Percentiles rank a stretch among this genome's conserved stretches.
These are phyloP conservation scores for Onchidella celtica DNA, from an alignment of 2,888 invertebrate genomes.

Conservation along the genomic window DNA sequence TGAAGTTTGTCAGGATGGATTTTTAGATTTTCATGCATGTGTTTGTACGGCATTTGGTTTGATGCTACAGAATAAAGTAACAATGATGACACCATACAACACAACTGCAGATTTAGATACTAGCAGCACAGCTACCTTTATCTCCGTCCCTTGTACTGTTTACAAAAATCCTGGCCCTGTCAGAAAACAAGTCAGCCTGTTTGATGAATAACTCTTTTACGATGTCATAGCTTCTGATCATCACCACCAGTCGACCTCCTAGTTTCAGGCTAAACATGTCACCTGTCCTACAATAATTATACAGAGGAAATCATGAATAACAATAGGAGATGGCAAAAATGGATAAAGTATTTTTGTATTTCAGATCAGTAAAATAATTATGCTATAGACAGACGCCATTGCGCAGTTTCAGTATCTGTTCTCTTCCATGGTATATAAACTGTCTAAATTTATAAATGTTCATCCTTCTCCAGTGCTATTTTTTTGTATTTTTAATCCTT, in stretches of 20 bases:
- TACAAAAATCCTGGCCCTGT: slow-evolving; percentile 36
- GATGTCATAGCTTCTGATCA: slow-evolving; percentile 48
- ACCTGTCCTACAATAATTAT: slow-evolving; percentile 19
- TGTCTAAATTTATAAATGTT: no score
- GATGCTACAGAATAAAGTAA: no score
- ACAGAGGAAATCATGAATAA: background rate
- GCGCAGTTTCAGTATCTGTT: background rate
- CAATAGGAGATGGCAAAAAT: background rate
- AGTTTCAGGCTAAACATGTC: slow-evolving; percentile 50
- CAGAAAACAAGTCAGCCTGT: slow-evolving; percentile 48
- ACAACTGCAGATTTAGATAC: no score
- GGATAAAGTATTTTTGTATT: no score
- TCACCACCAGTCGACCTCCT: slow-evolving; percentile 38
- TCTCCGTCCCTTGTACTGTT: background rate
- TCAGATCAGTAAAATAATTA: background rate
- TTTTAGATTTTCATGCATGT: no score
- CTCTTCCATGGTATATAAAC: no score
- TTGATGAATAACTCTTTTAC: slow-evolving; percentile 51
- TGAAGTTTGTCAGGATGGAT: no score
- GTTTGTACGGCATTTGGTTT: no score
- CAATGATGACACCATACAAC: no score
- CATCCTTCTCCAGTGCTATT: no score
- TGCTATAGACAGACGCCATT: background rate
- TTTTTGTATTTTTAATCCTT: no score
- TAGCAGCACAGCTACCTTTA: slow-evolving; percentile 19